phyloP scores from a whole-genome alignment of 2,113 vertebrate genomes.

The Leptobrachium ailaonicum region DNA sequence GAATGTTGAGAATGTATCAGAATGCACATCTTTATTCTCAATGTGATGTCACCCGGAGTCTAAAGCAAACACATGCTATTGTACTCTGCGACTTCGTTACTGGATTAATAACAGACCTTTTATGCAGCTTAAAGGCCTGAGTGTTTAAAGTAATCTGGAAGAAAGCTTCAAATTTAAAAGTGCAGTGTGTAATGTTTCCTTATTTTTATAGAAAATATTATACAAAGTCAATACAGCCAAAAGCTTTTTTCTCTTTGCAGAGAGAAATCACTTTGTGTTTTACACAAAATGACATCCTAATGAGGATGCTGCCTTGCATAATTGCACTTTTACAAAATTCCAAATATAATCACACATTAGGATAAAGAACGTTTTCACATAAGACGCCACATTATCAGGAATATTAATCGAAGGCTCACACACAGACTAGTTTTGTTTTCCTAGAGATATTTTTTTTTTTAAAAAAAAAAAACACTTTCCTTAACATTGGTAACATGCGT shows the following conservation, averaged over 20 bases:
- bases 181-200: conserved; percentile 56
- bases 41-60: conserved; percentile 13
- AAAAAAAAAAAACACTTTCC: no score
- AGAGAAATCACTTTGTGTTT: conserved; percentile 80
- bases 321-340: conserved; percentile 83
- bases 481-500: no score
- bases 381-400: conserved; percentile 78
- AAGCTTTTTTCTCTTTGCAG: conserved; percentile 72
- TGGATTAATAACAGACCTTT: conserved; percentile 23
- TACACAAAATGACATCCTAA: conserved; percentile 91
- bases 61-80: conserved; percentile 27
- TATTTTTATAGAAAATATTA: conserved; percentile 65
- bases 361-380: conserved; percentile 77
- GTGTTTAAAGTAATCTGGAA: conserved; percentile 25
- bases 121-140: conserved; percentile 34
- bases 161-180: conserved; percentile 41
- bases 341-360: conserved; percentile 94
- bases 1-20: not conserved
- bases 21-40: not conserved
- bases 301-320: conserved; percentile 94
- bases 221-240: conserved; percentile 71
- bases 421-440: conserved; percentile 58
- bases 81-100: conserved; percentile 27
- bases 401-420: conserved; percentile 68
- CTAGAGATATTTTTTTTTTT: conserved; percentile 38